Percentiles rank a stretch among this genome's conserved stretches.
These are phyloP conservation scores for Andrena trimmerana DNA, from an alignment of 2,888 invertebrate species.

Conservation along the genomic window DNA sequence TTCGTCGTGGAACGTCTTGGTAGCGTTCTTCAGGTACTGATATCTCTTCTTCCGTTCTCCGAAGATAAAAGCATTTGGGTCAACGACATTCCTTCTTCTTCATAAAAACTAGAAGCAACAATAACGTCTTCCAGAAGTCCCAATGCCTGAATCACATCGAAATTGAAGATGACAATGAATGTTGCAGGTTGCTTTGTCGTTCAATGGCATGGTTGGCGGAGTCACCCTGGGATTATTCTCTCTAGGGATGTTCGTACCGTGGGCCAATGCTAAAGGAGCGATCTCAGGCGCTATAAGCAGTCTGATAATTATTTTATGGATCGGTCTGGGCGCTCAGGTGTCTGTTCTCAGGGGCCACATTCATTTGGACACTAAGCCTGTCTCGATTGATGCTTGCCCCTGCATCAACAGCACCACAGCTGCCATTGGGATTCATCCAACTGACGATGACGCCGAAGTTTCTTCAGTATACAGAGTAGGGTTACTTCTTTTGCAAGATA, in stretches of 20 bases:
- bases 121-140: no score
- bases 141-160: not conserved
- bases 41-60: not conserved
- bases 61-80: no score
- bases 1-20: conserved; percentile 95
- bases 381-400: conserved; percentile 87
- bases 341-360: conserved; percentile 86
- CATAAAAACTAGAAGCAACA: no score
- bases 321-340: conserved; percentile 90
- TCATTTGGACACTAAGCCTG: conserved; percentile 84
- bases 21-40: conserved; percentile 91
- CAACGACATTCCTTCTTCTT: not conserved
- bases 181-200: conserved; percentile 91
- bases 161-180: not conserved
- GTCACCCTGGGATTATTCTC: conserved; percentile 95
- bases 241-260: conserved; percentile 95
- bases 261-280: conserved; percentile 93
- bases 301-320: conserved; percentile 87
- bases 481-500: not conserved
- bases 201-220: conserved; percentile 96
- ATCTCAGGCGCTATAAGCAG: conserved; percentile 88
- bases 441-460: conserved; percentile 57
- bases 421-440: not conserved
- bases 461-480: conserved; percentile 79
- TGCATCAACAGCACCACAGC: conserved; percentile 83